Evolutionary conservation across 2,113 vertebrate species (phyloP), one percentile per base, ranked within the genome.

Genomic region (Propithecus coquereli): DNA sequence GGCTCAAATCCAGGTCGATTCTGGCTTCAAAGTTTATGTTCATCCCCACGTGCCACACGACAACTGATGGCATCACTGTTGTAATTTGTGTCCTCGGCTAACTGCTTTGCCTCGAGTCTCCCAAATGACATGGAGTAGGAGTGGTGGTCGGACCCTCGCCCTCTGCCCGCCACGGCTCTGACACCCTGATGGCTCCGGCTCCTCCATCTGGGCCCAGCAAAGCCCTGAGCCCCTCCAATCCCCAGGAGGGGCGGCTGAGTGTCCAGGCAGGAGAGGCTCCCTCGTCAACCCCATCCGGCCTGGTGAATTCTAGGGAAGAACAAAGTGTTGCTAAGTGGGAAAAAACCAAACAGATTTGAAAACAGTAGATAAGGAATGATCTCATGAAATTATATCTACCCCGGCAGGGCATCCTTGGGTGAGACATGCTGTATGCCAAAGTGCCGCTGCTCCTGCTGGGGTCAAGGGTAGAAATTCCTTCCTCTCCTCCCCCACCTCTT

Each of bases 61-160:
- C 30, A 45, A 81, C 11, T 1, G 8, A 77, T 0, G 7, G 16
- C 0, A 23, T 0, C 0, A 32, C 1, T 14, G 68, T 4, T 59
- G 8, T 3, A 9, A n/a, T 0, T 4, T 2, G 27, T 30, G 11
- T 37, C 50, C 83, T 30, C 2, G 16, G 52, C 32, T 37, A 40
- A 71, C 20, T 0, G 27, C 45, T 37, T 23, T 18, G 40, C 47
- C 52, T 16, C 16, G 3, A 70, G 71, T 25, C 16, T 65, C 91
- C 61, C 45, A 9, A 34, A 45, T 2, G 1, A 32, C 0, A 0
- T 2, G 74, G 59, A 43, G 34, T 0, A 22, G 57, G 59, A 34
- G 43, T n/a, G 37, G 13, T 16, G 6, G 18, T 25, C 0, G 1
- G 2, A 30, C 14, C 6, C 83, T 6, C 0, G 8, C 65, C 71